Evolutionary conservation across 2,888 invertebrate genomes (phyloP), one percentile per base, ranked within the genome.

Genomic region (Meghimatium bilineatum): DNA sequence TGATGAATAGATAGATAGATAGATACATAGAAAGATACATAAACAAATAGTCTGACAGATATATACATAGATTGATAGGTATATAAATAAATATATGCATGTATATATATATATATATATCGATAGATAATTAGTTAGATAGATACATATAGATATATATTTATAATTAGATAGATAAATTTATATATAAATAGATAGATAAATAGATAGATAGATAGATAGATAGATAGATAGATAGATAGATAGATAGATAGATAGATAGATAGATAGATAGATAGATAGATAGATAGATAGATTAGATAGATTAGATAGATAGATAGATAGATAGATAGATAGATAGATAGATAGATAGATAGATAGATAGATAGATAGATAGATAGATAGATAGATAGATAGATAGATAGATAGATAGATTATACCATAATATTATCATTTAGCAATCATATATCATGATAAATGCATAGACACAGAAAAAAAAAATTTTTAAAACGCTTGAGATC

Each of bases 331-430:
- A 69, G 66, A 82, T 32, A 76, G 76, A 82, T 52, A 82, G 63
- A 76, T 67, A 82, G n/a, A 69, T 26, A 72, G n/a, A 71, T 34
- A 72, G 60, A 72, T 36, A 60, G n/a, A 60, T 10, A 71, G 56
- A 72, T 26, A 72, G 34, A 72, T 49, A 80, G 69, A 52, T 52
- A 52, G 52, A 52, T 69, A 80, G 52, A 49, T 52, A 80, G 69
- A 67, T 20, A 69, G 80, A 80, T 14, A 80, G 80, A 80, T 29
- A 69, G 80, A 80, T 44, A 80, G 49, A 71, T 56, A 81, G 80
- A 81, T 60, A 74, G 80, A 75, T 17, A 74, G 74, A 52, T 32
- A 75, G 75, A 66, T 10, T 6, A 32, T 3, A 29, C 1, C 5
- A n/a, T n/a, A n/a, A n/a, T n/a, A n/a, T 5, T 44, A 44, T 12